Evolutionary conservation across 2,113 vertebrate genomes (phyloP).

Genomic region (Sander vitreus): DNA sequence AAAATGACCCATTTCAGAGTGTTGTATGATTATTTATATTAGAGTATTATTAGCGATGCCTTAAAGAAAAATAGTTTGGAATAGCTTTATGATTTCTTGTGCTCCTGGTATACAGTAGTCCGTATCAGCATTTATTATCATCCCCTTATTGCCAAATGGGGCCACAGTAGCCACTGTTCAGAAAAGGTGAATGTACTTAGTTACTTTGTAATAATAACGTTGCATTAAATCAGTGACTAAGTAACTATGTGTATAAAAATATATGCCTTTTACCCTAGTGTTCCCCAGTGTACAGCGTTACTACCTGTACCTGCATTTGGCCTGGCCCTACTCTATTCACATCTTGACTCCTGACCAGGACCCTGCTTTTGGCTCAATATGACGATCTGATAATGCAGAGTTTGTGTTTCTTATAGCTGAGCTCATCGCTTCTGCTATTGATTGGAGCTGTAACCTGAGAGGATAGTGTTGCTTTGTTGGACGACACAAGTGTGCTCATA

Average conservation of each 20-base stretch:
- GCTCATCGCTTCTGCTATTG: constrained; percentile 77
- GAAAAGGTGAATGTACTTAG: not conserved
- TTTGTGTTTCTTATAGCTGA: constrained; percentile 76
- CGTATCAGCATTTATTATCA: not conserved
- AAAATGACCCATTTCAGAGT: not conserved
- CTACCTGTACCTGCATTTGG: not conserved
- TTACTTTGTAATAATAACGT: not conserved
- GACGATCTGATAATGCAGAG: constrained; percentile 72
- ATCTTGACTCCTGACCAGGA: constrained; percentile 30
- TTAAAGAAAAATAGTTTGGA: too few relatives aligned
- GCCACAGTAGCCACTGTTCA: not conserved
- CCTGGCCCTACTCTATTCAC: not conserved
- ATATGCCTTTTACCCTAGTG: not conserved
- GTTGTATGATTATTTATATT: not conserved
- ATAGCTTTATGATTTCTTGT: not conserved
- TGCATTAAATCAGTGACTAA: too few relatives aligned
- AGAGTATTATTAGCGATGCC: not conserved
- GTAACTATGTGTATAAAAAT: not conserved
- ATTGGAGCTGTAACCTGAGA: constrained; percentile 73
- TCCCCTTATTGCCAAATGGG: not conserved
- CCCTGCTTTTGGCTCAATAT: constrained; percentile 59
- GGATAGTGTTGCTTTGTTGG: constrained; percentile 56
- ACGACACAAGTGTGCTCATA: not conserved
- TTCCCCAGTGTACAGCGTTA: too few relatives aligned
- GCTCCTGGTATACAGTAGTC: not conserved